A percentile compares a stretch with the other conserved stretches of the same genome.
These are phyloP conservation scores for Felis chaus DNA, from an alignment of 2,113 vertebrate species.

Conservation along the genomic window DNA sequence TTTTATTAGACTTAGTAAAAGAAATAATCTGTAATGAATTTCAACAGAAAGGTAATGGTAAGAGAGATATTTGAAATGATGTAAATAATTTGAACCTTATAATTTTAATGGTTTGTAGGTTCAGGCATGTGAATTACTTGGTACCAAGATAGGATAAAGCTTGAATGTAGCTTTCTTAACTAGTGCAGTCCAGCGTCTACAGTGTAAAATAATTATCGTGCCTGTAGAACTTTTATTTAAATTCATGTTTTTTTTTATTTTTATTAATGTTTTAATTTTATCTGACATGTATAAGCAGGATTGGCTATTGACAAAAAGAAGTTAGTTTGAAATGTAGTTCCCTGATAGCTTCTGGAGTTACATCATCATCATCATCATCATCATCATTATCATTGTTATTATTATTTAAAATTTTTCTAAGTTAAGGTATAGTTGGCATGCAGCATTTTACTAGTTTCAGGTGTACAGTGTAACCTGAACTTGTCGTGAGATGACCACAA, in stretches of 20 bases:
- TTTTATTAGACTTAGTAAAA: conserved; percentile 25
- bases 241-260: background rate
- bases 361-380: background rate
- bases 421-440: background rate
- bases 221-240: conserved; percentile 20
- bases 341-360: background rate
- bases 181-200: background rate
- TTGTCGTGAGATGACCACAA: background rate
- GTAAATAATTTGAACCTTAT: background rate
- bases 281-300: background rate
- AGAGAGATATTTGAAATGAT: background rate
- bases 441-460: background rate
- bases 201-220: background rate
- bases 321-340: background rate
- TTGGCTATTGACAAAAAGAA: background rate
- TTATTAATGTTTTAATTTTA: conserved; percentile 28
- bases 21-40: conserved; percentile 10
- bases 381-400: background rate
- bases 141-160: background rate
- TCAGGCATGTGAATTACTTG: background rate
- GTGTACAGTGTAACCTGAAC: background rate
- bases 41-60: conserved; percentile 4
- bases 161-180: background rate
- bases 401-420: background rate
- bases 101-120: conserved; percentile 1